A percentile compares a stretch with the other conserved stretches of the same genome.
Evolutionary conservation across 2,113 vertebrate genomes (phyloP).

Genomic region (Sapajus apella): DNA sequence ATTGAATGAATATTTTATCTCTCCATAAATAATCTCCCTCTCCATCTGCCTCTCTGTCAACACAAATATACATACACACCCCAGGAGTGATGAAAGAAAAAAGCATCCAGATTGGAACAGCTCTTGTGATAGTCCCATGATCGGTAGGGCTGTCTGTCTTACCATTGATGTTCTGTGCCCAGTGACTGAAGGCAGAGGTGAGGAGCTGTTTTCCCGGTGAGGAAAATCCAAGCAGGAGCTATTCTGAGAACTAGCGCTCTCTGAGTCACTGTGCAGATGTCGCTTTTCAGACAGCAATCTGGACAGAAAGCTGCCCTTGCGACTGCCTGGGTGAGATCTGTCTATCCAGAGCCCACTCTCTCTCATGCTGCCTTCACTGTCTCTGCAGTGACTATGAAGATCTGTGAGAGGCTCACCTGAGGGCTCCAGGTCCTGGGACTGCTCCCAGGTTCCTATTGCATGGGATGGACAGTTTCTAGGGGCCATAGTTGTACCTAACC

Average conservation of each 20-base stretch:
- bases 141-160: constrained; percentile 80
- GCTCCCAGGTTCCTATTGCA: constrained; percentile 58
- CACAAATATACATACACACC: neutral
- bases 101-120: neutral
- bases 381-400: constrained; percentile 84
- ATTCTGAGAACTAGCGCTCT: constrained; percentile 82
- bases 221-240: constrained; percentile 82
- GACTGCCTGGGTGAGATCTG: constrained; percentile 83
- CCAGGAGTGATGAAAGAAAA: neutral
- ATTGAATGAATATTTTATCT: constrained; percentile 29
- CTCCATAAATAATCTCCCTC: neutral
- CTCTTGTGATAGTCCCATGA: neutral
- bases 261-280: constrained; percentile 82
- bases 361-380: constrained; percentile 79
- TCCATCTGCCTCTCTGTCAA: neutral
- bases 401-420: constrained; percentile 81
- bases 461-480: constrained; percentile 52
- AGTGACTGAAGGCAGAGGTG: constrained; percentile 79
- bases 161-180: constrained; percentile 94
- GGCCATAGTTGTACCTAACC: neutral
- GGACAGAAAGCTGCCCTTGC: constrained; percentile 91
- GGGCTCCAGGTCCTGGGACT: constrained; percentile 53
- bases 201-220: constrained; percentile 84
- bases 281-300: constrained; percentile 87
- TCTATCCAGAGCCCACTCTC: constrained; percentile 86